Conservation (phyloP, 2,113 vertebrate genomes). For the Dicentrarchus labrax region DNA sequence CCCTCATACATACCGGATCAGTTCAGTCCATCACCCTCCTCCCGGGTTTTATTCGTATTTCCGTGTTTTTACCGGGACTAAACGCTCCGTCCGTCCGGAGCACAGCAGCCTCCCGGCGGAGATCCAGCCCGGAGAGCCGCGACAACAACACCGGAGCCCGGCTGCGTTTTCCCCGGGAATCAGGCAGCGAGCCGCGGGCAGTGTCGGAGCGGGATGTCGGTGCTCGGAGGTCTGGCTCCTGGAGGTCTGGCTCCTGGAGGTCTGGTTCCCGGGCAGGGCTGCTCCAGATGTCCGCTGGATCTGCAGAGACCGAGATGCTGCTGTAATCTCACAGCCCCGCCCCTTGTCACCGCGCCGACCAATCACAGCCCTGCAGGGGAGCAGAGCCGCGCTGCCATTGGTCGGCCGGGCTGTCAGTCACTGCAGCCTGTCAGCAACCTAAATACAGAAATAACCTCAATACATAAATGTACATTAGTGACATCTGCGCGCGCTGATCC, state of each 20-base stretch:
- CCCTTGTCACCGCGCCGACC: constrained; percentile 15
- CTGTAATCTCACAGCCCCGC: constrained; percentile 62
- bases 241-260: background rate
- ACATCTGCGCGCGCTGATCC: constrained; percentile 52
- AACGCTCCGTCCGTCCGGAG: constrained; percentile 14
- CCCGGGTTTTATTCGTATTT: constrained; percentile 29
- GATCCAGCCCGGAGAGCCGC: background rate
- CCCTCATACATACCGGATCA: constrained; percentile 50
- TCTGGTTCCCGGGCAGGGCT: constrained; percentile 42
- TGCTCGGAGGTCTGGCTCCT: constrained; percentile 36
- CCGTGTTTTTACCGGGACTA: constrained; percentile 45
- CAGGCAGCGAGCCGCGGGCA: background rate
- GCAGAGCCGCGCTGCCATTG: constrained; percentile 36
- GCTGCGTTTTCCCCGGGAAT: background rate
- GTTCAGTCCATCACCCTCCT: constrained; percentile 58
- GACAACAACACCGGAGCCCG: constrained; percentile 8
- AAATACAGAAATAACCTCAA: constrained; percentile 73
- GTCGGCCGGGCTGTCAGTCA: constrained; percentile 8
- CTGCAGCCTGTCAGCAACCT: constrained; percentile 37
- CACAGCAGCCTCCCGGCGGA: constrained; percentile 10
- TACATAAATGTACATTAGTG: constrained; percentile 60
- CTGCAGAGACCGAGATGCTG: constrained; percentile 61
- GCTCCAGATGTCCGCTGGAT: constrained; percentile 76
- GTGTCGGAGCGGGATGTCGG: constrained; percentile 13
- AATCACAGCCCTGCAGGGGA: constrained; percentile 23